Percentiles rank a stretch among this genome's conserved stretches.
phyloP scores from a whole-genome alignment of 2,113 vertebrate species.

The Zosterops borbonicus region DNA sequence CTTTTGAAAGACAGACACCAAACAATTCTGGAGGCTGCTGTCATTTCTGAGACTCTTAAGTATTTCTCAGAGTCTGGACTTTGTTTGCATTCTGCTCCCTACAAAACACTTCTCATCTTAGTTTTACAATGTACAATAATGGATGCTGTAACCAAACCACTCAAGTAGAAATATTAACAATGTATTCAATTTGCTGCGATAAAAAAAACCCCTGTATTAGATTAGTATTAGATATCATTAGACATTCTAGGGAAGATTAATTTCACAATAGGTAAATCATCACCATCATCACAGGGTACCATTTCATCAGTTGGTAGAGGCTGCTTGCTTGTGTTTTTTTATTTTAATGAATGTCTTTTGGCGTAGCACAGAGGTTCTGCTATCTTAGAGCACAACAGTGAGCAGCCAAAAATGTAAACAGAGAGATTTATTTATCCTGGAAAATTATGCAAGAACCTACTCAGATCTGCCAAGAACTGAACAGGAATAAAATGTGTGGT shows the following conservation, averaged over 20 bases:
- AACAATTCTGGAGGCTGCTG: neutral
- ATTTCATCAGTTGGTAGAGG: neutral
- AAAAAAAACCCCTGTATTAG: neutral
- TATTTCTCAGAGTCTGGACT: neutral
- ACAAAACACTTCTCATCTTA: neutral
- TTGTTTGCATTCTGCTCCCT: neutral
- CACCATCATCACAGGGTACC: neutral
- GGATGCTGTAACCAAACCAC: neutral
- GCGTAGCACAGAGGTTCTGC: neutral
- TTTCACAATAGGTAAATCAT: neutral
- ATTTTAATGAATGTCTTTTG: neutral
- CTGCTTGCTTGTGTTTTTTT: neutral
- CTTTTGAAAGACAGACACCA: neutral
- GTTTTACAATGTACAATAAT: neutral
- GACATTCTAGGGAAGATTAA: neutral
- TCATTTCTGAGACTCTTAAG: neutral
- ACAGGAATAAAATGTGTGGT: neutral
- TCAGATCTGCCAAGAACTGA: slow-evolving; percentile 34
- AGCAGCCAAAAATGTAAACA: slow-evolving; percentile 14
- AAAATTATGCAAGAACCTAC: slow-evolving; percentile 29
- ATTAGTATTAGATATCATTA: neutral
- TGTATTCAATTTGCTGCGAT: neutral
- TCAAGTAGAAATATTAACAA: neutral
- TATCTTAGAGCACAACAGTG: slow-evolving; percentile 7
- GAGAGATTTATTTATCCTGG: neutral